Evolutionary conservation across 2,797 vertebrate genomes (phyloP).

Genomic region (Pipistrellus kuhlii): DNA sequence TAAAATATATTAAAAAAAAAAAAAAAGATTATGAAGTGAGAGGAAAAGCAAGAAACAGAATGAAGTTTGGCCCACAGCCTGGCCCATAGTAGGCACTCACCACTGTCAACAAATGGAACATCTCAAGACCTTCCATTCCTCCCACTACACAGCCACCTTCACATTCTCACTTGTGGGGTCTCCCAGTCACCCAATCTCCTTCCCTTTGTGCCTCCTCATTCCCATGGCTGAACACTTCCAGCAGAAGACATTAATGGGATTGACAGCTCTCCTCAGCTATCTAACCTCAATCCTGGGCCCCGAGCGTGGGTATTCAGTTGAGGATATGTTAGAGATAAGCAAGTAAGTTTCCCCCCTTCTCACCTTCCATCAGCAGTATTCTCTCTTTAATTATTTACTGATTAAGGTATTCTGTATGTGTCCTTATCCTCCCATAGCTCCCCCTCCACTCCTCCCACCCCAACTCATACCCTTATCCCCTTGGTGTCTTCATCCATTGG

Average conservation of each 20-base stretch:
- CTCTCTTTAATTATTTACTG: too few relatives aligned
- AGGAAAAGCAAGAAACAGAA: conserved; percentile 9
- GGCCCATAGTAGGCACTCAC: not conserved
- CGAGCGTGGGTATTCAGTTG: not conserved
- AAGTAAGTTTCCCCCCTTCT: not conserved
- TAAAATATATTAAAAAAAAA: not conserved
- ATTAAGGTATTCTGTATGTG: too few relatives aligned
- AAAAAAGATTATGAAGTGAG: not conserved
- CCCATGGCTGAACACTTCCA: not conserved
- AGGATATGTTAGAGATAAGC: conserved; percentile 26
- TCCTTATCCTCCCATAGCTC: too few relatives aligned
- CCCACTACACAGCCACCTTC: not conserved
- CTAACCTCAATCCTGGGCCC: not conserved
- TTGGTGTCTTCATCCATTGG: too few relatives aligned
- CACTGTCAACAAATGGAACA: not conserved
- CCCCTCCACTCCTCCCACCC: too few relatives aligned
- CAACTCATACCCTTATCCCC: too few relatives aligned
- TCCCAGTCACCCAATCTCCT: not conserved
- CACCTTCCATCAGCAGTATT: not conserved
- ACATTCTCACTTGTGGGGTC: not conserved
- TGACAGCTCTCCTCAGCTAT: not conserved
- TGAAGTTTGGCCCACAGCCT: not conserved
- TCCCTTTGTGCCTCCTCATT: not conserved
- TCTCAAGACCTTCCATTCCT: not conserved
- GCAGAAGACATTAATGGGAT: not conserved